Evolutionary conservation across 2,888 invertebrate species (phyloP).

Genomic region (Euzetes globulus): DNA sequence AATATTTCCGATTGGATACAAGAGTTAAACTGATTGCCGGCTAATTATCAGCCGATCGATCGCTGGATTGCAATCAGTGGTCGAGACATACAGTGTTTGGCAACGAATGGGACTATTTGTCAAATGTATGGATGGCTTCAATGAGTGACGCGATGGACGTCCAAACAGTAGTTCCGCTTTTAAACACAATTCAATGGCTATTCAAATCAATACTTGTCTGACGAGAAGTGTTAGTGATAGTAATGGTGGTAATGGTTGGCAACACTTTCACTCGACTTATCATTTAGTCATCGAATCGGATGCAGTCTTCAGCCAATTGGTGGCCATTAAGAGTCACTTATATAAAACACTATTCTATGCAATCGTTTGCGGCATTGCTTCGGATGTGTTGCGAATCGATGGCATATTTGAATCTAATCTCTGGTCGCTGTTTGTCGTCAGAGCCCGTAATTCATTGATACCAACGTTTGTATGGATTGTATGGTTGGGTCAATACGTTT

Average conservation of each 20-base stretch:
- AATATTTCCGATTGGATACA: not conserved
- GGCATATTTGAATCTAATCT: not conserved
- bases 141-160: not conserved
- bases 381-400: not conserved
- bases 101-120: not conserved
- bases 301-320: not conserved
- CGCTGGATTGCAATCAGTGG: not conserved
- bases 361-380: conserved; percentile 7
- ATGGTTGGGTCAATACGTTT: conserved; percentile 20
- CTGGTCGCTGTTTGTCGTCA: not conserved
- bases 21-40: not conserved
- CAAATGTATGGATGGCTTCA: not conserved
- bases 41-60: not conserved
- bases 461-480: not conserved
- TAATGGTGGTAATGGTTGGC: conserved; percentile 15
- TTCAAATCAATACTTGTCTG: not conserved
- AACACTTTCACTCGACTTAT: not conserved
- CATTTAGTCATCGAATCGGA: not conserved
- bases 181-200: not conserved
- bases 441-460: conserved; percentile 29
- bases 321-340: conserved; percentile 4
- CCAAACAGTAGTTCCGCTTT: not conserved
- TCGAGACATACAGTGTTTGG: not conserved
- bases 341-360: not conserved
- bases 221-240: not conserved